Evolutionary conservation across 2,797 vertebrate genomes (phyloP).

Genomic region (Tragopan temminckii): DNA sequence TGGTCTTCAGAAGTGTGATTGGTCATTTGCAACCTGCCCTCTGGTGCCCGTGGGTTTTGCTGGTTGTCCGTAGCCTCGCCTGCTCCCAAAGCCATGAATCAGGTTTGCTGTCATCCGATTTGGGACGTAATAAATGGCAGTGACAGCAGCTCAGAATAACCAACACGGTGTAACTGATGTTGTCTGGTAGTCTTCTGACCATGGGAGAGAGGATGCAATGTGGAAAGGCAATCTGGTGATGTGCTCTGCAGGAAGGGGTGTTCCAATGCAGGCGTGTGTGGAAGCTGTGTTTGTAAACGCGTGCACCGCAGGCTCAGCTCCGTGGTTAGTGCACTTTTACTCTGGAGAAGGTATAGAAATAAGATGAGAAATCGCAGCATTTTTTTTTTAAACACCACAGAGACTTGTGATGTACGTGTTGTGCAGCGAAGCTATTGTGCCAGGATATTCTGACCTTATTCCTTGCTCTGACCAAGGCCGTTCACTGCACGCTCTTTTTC

Average conservation of each 20-base stretch:
- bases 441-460: background rate
- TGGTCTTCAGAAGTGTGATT: background rate
- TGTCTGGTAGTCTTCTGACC: too few species aligned
- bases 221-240: background rate
- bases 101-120: rapidly evolving
- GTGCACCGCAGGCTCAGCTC: rapidly evolving
- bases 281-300: background rate
- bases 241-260: background rate
- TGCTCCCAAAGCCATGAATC: background rate
- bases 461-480: background rate
- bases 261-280: rapidly evolving
- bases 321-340: rapidly evolving
- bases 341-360: background rate
- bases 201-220: rapidly evolving
- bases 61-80: background rate
- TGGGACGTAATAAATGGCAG: rapidly evolving
- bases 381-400: rapidly evolving
- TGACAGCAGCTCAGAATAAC: background rate
- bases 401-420: background rate
- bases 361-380: background rate
- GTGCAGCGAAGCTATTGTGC: background rate
- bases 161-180: rapidly evolving
- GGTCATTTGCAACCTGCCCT: background rate
- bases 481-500: background rate
- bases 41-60: background rate